Evolutionary conservation across 2,797 vertebrate genomes (phyloP), one percentile per base, ranked within the genome.

Genomic region (Mionectes olivaceus): DNA sequence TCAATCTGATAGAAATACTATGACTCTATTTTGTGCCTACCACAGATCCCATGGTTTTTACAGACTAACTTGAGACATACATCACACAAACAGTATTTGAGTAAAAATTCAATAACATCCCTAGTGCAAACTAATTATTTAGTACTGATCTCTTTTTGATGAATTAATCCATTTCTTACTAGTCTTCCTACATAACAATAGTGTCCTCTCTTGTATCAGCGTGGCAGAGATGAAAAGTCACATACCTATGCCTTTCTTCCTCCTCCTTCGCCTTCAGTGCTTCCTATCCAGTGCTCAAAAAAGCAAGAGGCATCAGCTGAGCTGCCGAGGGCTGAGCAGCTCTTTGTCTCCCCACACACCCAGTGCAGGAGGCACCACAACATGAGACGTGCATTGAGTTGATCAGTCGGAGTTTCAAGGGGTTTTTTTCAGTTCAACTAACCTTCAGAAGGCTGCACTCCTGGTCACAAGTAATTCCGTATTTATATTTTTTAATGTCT

Each of bases 311-410:
- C 50, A 12, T 11, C 35, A 86, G 13, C 22, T 1, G 8, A 73
- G 19, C n/a, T 70, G 68, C 50, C 0, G 3, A 79, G 68, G 11
- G 35, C 23, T 5, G 16, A 74, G 65, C 39, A 43, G 64, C 73
- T 68, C 41, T 9, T 1, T 49, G 70, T 46, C 47, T 59, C 13
- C 39, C 33, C 21, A 11, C 25, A 10, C 32, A 63, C 17, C 27
- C 4, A 1, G 1, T 2, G 7, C 44, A 57, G 39, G 35, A 53
- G 30, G 32, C n/a, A 22, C 11, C 44, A 23, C 2, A 2, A 21
- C 24, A 25, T 0, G 7, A 60, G 30, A 65, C 5, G 19, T 25
- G 17, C 53, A 19, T 59, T 43, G 53, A 43, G 19, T 3, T 41
- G 10, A 52, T 27, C 25, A 79, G n/a, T 10, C 28, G 33, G 27